Percentiles rank a stretch among this genome's conserved stretches.
phyloP scores from a whole-genome alignment of 2,113 vertebrate species.

The Tretioscincus oriximinensis region DNA sequence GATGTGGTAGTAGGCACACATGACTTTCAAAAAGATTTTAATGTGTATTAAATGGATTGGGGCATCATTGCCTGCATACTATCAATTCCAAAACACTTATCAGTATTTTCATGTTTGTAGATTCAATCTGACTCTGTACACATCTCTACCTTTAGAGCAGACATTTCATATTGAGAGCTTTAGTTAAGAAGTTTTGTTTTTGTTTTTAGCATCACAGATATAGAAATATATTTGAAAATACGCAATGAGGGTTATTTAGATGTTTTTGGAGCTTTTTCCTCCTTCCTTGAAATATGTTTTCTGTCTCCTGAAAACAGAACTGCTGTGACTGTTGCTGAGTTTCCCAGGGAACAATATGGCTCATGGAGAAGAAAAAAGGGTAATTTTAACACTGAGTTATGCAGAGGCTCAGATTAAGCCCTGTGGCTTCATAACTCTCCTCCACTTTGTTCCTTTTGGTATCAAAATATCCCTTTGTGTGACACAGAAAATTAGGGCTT shows the following conservation, averaged over 20 bases:
- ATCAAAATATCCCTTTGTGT: slow-evolving; percentile 2
- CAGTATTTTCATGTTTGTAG: too few species aligned
- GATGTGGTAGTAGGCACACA: too few species aligned
- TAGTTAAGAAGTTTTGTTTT: too few species aligned
- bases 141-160: too few species aligned
- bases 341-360: background rate
- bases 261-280: background rate
- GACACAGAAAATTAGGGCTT: background rate
- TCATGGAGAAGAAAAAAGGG: background rate
- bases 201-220: background rate
- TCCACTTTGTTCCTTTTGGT: slow-evolving; percentile 32
- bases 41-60: too few species aligned
- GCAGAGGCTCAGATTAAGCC: background rate
- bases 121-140: too few species aligned
- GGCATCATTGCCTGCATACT: too few species aligned
- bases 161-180: background rate
- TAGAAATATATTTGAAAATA: too few species aligned
- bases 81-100: too few species aligned
- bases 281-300: background rate
- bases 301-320: too few species aligned
- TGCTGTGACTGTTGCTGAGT: background rate
- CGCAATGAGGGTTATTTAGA: background rate
- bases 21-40: too few species aligned
- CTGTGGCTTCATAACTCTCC: background rate
- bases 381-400: background rate